Conservation (phyloP, 2,888 invertebrate genomes). For the Phania funesta region DNA sequence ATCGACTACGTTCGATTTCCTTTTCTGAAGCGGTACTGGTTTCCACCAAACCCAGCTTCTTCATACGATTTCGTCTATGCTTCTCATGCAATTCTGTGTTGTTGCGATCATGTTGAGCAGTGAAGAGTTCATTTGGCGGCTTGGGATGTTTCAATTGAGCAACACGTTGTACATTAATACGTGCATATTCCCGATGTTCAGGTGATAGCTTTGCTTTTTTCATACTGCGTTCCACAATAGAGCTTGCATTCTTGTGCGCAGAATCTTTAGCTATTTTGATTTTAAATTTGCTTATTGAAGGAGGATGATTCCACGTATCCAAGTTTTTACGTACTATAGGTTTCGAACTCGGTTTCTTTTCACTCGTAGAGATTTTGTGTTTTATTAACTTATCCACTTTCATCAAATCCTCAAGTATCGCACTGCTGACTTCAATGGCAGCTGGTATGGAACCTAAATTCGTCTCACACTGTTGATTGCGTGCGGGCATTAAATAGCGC, state of each 20-base stretch:
- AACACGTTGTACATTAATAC: background rate
- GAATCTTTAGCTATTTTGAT: background rate
- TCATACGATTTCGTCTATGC: slow-evolving; percentile 63
- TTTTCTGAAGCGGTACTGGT: background rate
- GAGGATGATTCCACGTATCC: slow-evolving; percentile 61
- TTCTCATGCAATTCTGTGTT: slow-evolving; percentile 51
- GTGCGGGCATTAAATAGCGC: slow-evolving; percentile 59
- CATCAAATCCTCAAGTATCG: slow-evolving; percentile 68
- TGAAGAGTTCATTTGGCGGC: slow-evolving; percentile 36
- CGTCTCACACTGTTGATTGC: slow-evolving; percentile 66
- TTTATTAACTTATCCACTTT: slow-evolving; percentile 27
- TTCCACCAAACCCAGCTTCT: slow-evolving; percentile 51
- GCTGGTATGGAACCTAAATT: slow-evolving; percentile 55
- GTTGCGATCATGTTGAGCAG: slow-evolving; percentile 35
- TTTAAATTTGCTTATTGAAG: slow-evolving; percentile 25
- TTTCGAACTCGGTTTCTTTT: background rate
- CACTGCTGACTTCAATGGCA: slow-evolving; percentile 54
- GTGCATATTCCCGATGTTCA: slow-evolving; percentile 28
- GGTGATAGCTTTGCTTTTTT: background rate
- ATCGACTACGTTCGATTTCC: background rate
- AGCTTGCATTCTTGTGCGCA: background rate
- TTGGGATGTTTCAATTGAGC: background rate
- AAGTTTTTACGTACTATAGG: slow-evolving; percentile 10
- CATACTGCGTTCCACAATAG: background rate
- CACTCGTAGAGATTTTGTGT: background rate